Base-by-base conservation (phyloP, 1,140 invertebrate genomes). In the Lordiphosa clarofinis region DNA sequence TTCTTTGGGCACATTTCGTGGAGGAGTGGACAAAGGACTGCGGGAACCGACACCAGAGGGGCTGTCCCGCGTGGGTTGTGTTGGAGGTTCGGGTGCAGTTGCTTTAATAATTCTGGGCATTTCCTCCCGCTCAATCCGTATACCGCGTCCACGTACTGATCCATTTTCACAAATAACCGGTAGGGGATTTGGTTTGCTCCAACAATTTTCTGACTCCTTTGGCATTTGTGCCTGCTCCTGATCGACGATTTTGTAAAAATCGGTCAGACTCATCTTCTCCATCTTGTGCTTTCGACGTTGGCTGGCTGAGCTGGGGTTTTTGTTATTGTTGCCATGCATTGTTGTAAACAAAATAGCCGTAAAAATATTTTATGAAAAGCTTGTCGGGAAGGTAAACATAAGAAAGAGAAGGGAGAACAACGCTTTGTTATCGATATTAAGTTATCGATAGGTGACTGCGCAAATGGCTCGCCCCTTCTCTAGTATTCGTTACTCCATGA, bases 1-100 rank as follows among this genome's bases (percentile, higher is more conserved):
- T 37, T 84, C 72, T 0, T 8, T 43, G 1, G 76, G 68, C 21
- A 69, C 46, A 1, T 5, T 0, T n/a, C 56, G 50, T 0, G 35
- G 35, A 0, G 76, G 66, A 9, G 54, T 73, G 0, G 40, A 10
- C 4, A 73, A 12, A 0, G 38, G 48, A 8, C 40, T 31, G 19
- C 46, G 24, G 1, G 44, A 38, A 6, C 35, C 36, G 0, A 56
- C 42, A 21, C 7, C 2, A 4, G 39, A 15, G 1, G 1, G 1
- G 15, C 15, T 15, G n/a, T 7, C 8, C 9, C 13, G 8, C 11
- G 7, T 2, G 4, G 21, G 21, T 24, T 0, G 21, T 4, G 2
- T 24, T 4, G 4, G 4, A 4, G 21, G 21, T 24, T 24, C 21
- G 0, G 4, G 4, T 4, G 21, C 21, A 24, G 3, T 24, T 24